These are phyloP conservation scores for Tetramorium parvispinum DNA, from an alignment of 1,140 invertebrate genomes.

Conservation along the genomic window DNA sequence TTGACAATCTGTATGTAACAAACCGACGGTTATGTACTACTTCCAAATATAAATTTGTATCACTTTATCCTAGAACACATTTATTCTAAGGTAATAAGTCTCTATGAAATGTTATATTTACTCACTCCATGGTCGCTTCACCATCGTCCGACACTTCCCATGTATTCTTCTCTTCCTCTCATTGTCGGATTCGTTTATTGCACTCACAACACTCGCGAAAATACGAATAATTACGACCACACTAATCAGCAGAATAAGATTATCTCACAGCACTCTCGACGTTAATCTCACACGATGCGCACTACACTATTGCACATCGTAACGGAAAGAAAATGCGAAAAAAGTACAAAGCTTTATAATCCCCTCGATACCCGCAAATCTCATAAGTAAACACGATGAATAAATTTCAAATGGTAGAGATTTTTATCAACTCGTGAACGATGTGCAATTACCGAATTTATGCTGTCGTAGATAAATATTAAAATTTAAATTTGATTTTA, in stretches of 20 bases:
- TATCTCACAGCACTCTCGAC: conserved; percentile 5
- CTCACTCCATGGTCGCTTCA: background rate
- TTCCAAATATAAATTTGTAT: background rate
- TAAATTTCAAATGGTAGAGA: background rate
- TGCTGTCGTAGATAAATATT: background rate
- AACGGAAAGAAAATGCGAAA: background rate
- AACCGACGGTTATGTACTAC: background rate
- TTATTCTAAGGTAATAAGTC: background rate
- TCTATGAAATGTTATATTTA: background rate
- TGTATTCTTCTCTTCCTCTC: background rate
- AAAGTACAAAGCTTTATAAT: conserved; percentile 13
- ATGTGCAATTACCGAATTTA: background rate
- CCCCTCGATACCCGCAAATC: conserved; percentile 2
- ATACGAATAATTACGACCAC: conserved; percentile 4
- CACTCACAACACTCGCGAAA: background rate
- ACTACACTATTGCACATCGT: background rate
- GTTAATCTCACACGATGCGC: background rate
- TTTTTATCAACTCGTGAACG: background rate
- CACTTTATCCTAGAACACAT: background rate
- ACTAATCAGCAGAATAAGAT: conserved; percentile 23
- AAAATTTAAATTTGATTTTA: background rate
- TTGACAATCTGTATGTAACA: background rate
- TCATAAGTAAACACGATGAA: background rate
- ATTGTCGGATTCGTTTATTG: background rate
- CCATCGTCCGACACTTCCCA: background rate